These are phyloP conservation scores for Therioaphis trifolii DNA, from an alignment of 2,888 invertebrate species.

Conservation along the genomic window DNA sequence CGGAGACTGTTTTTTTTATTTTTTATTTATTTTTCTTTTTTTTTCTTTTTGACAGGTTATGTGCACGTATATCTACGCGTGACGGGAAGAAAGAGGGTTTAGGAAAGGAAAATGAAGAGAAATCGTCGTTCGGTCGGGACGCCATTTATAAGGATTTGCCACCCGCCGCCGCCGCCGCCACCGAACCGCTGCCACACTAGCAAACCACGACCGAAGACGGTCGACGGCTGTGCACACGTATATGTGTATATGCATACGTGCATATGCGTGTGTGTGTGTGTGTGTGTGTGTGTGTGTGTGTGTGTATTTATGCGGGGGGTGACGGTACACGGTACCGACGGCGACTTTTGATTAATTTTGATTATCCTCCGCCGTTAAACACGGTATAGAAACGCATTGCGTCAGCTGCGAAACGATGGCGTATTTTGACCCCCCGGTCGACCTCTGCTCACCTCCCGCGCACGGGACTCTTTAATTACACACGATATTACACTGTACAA, in stretches of 20 bases:
- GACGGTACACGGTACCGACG: background rate
- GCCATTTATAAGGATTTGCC: constrained; percentile 57
- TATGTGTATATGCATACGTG: no score
- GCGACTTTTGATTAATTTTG: constrained; percentile 55
- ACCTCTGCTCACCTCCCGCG: background rate
- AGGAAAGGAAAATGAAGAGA: constrained; percentile 46
- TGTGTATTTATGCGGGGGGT: background rate
- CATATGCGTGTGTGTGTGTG: background rate
- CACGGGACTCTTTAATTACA: background rate
- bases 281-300: background rate
- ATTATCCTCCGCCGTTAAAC: constrained; percentile 28
- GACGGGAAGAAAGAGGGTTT: background rate
- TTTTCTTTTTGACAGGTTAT: constrained; percentile 5
- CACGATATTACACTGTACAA: background rate
- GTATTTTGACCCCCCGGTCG: constrained; percentile 11
- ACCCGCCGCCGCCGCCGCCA: background rate
- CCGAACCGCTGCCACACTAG: background rate
- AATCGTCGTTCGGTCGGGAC: constrained; percentile 36
- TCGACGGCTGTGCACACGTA: background rate
- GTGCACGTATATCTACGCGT: background rate
- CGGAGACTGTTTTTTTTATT: background rate
- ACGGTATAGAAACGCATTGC: background rate
- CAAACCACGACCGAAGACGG: background rate
- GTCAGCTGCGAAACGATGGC: constrained; percentile 42
- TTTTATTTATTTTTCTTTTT: background rate